Percentiles rank a stretch among this genome's conserved stretches.
phyloP scores from a whole-genome alignment of 2,113 vertebrate genomes.

The Theristicus caerulescens region DNA sequence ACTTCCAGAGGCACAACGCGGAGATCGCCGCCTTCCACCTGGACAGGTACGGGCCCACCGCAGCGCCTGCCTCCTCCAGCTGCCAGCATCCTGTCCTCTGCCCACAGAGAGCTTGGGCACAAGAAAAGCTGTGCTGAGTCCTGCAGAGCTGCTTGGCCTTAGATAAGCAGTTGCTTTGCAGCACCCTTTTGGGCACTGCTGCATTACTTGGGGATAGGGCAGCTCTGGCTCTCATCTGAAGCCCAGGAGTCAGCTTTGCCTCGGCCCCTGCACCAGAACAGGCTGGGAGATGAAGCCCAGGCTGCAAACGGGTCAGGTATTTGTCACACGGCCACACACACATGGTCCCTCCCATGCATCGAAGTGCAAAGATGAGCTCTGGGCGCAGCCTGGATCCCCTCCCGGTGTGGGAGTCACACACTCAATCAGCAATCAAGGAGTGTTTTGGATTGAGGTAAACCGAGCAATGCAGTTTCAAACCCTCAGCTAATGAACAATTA shows the following conservation, averaged over 20 bases:
- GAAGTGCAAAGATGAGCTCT: neutral
- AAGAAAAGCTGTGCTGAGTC: accelerated
- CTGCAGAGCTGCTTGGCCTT: neutral
- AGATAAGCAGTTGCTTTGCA: neutral
- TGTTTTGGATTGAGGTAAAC: neutral
- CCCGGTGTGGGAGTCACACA: neutral
- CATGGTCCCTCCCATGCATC: accelerated
- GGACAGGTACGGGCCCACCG: slow-evolving; percentile 81
- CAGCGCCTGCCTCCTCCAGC: neutral
- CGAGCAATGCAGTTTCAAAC: neutral
- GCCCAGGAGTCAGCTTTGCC: neutral
- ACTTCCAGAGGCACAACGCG: slow-evolving; percentile 95
- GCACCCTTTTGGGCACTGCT: neutral
- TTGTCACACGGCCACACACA: neutral
- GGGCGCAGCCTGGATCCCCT: neutral
- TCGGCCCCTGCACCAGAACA: accelerated
- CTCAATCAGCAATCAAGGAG: neutral
- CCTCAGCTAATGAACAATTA: neutral
- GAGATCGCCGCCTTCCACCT: slow-evolving; percentile 97
- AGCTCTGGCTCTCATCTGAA: neutral
- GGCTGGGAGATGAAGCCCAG: neutral
- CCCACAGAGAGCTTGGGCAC: accelerated
- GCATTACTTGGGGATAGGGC: accelerated
- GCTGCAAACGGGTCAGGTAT: accelerated
- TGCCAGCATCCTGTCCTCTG: neutral